These are phyloP conservation scores for Acanthiza pusilla DNA, from an alignment of 2,797 vertebrate genomes.

Conservation along the genomic window DNA sequence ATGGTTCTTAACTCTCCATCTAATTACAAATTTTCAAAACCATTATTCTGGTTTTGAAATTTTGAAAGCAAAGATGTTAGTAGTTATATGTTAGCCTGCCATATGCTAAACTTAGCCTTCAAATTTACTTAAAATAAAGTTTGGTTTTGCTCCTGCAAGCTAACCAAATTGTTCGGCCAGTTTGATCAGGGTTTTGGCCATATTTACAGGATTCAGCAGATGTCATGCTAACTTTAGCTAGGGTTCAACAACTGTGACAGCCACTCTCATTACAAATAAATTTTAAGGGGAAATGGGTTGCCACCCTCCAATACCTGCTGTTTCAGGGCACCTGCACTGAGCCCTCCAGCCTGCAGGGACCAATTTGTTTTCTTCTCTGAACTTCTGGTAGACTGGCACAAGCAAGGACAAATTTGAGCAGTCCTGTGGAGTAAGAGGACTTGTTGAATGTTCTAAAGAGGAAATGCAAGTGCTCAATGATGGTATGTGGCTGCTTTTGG, in stretches of 20 bases:
- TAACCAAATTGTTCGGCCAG: background rate
- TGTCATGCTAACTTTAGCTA: background rate
- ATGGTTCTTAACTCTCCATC: background rate
- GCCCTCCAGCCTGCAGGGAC: background rate
- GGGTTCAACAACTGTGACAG: background rate
- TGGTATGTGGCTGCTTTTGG: background rate
- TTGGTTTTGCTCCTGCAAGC: background rate
- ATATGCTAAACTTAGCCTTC: background rate
- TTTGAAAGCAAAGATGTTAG: background rate
- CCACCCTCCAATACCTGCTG: background rate
- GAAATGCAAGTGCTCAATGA: background rate
- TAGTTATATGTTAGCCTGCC: background rate
- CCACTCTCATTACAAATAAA: background rate
- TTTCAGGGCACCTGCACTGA: background rate
- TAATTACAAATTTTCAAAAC: background rate
- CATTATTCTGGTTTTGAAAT: background rate
- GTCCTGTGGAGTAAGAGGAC: background rate
- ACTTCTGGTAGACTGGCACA: background rate
- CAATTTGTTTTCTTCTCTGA: background rate
- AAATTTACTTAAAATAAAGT: background rate
- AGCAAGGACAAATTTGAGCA: background rate
- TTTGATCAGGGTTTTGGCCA: background rate
- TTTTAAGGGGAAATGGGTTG: background rate
- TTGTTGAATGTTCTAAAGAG: background rate
- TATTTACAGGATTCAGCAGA: background rate